These are phyloP conservation scores for Porites divaricata DNA, from an alignment of 92 coral and sea anemone species.

Conservation along the genomic window DNA sequence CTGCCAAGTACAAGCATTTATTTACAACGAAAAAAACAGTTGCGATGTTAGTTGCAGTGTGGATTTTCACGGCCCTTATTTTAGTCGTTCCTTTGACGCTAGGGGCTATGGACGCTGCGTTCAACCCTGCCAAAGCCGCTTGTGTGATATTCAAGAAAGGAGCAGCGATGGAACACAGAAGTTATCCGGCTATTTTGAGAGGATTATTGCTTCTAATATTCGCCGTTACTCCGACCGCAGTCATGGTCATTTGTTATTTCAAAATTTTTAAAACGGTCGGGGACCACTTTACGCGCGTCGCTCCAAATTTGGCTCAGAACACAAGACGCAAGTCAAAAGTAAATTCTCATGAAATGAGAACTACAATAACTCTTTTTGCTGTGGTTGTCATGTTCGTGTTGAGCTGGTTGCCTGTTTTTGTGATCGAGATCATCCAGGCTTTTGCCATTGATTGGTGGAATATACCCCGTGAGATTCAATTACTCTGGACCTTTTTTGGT, in stretches of 20 bases:
- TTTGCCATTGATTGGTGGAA: conserved; percentile 65
- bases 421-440: conserved; percentile 60
- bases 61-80: conserved; percentile 55
- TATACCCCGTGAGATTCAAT: conserved; percentile 61
- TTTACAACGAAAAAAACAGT: conserved; percentile 63
- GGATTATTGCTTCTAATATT: conserved; percentile 44
- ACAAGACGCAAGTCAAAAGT: conserved; percentile 1
- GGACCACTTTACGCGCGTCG: conserved; percentile 57
- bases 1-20: conserved; percentile 42
- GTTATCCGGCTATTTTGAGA: conserved; percentile 42
- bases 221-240: conserved; percentile 57
- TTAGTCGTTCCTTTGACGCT: conserved; percentile 42
- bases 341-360: conserved; percentile 47
- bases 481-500: conserved; percentile 73
- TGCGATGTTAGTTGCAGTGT: conserved; percentile 34
- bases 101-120: conserved; percentile 39
- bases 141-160: conserved; percentile 65
- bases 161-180: conserved; percentile 25
- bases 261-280: conserved; percentile 65
- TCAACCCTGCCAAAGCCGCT: conserved; percentile 75
- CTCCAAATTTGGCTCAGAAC: conserved; percentile 32
- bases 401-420: conserved; percentile 75
- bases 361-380: conserved; percentile 62
- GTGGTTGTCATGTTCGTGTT: conserved; percentile 62
- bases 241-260: conserved; percentile 52